Base-by-base conservation (phyloP, 2,888 invertebrate species). In the Exephanes ischioxanthus region DNA sequence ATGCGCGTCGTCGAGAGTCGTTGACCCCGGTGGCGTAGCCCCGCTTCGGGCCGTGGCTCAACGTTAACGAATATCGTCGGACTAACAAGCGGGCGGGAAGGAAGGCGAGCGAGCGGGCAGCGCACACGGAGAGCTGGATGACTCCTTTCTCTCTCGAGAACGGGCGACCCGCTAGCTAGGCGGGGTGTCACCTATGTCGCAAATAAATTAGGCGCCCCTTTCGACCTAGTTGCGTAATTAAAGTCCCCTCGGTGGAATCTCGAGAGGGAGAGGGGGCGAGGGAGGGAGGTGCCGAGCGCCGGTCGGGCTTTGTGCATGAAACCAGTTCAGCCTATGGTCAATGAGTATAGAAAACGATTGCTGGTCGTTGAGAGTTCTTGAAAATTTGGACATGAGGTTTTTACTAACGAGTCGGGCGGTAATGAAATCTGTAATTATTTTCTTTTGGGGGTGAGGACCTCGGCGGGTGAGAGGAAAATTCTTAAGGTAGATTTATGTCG, bases 211-310 rank as follows among this genome's bases (percentile, higher is more conserved):
- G 92, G 91, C 90, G 91, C 90, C 92, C 92, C 92, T 92, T 84
- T 92, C 92, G 93, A 93, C 93, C 93, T 92, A 93, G 90, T 93
- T 93, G 91, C 91, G 91, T 92, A 93, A 93, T 93, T 92, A 91
- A 92, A 91, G 92, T 89, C 90, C 92, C 92, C 91, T 90, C 73
- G 76, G 79, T 68, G 75, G 71, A 48, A 68, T 88, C 89, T 88
- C 87, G 88, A 89, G 90, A 90, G 89, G 88, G 78, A 73, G 71
- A 66, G 22, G 66, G 33, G 68, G 71, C 71, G 66, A 30, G 61
- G 41, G 53, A 45, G 22, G 72, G 66, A 66, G 55, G 26, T 30
- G 70, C 70, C 2, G 11, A 45, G 53, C 26, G 16, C 14, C 72
- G 58, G 37, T 72, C 53, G 51, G 45, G 45, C 51, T 61, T 79